phyloP scores from a whole-genome alignment of 2,113 vertebrate genomes.

The Dasypus novemcinctus region DNA sequence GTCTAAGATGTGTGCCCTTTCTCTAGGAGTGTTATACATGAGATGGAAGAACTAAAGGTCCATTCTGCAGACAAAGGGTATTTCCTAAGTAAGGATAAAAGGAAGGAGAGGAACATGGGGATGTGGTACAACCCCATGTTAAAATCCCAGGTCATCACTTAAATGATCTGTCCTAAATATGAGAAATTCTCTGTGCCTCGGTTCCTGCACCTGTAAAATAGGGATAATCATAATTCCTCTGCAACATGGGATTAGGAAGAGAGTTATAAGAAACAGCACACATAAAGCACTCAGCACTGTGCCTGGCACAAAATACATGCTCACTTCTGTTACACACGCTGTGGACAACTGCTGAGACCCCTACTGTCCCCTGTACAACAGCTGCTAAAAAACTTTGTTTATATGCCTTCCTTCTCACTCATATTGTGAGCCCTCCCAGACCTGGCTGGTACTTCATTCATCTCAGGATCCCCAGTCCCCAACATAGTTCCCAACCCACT shows the following conservation, averaged over 20 bases:
- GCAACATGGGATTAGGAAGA: background rate
- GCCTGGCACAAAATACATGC: background rate
- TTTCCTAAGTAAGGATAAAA: background rate
- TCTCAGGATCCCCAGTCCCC: background rate
- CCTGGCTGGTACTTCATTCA: background rate
- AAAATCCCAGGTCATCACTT: background rate
- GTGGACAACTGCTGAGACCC: background rate
- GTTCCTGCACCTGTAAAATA: background rate
- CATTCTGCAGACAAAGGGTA: background rate
- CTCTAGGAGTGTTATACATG: background rate
- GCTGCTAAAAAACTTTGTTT: background rate
- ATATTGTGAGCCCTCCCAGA: background rate
- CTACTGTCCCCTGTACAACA: rapidly evolving
- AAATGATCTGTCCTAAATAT: background rate
- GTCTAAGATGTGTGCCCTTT: background rate
- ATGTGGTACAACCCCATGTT: no score
- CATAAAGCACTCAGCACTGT: background rate
- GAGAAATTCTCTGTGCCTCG: background rate
- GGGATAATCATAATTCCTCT: no score
- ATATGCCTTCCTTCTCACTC: background rate
- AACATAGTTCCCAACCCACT: background rate
- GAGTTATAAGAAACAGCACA: background rate
- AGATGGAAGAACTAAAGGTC: background rate
- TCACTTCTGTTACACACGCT: background rate
- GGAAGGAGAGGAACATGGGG: background rate